These are phyloP conservation scores for Anhinga anhinga DNA, from an alignment of 2,113 vertebrate genomes.

Conservation along the genomic window DNA sequence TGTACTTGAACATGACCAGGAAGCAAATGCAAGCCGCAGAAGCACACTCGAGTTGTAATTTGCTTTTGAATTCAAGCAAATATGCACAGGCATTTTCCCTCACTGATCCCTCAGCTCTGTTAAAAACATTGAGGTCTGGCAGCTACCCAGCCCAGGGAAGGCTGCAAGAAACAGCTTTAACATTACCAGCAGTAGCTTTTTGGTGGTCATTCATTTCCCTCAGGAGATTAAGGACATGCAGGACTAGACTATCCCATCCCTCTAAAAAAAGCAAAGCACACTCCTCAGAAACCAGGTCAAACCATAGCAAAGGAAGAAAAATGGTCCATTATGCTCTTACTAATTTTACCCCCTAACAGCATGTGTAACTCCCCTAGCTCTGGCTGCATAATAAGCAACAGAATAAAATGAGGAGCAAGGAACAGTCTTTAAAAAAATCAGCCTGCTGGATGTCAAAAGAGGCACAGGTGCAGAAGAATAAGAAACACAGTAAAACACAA, in stretches of 20 bases:
- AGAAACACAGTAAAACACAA: not conserved
- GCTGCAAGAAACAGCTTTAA: not conserved
- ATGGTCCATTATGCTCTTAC: not conserved
- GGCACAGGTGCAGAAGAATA: not conserved
- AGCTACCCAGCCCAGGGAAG: not conserved
- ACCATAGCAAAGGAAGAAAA: not conserved
- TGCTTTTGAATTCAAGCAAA: constrained; percentile 18
- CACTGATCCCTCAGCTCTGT: not conserved
- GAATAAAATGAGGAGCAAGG: not conserved
- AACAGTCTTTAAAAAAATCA: not conserved
- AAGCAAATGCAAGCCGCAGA: not conserved
- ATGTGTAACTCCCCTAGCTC: not conserved
- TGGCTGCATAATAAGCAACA: not conserved
- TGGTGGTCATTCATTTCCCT: not conserved
- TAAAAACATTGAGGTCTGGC: constrained; percentile 28
- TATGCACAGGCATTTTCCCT: not conserved
- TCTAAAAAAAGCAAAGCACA: not conserved
- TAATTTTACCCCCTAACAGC: not conserved
- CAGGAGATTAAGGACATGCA: not conserved
- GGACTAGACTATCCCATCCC: not conserved
- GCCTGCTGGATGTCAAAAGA: not conserved
- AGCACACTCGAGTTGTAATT: not conserved
- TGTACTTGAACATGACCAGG: not conserved
- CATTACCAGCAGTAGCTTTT: not conserved
- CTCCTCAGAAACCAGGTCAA: not conserved